Evolutionary conservation across 2,888 invertebrate genomes (phyloP).

Genomic region (Drosophila sordidapex): DNA sequence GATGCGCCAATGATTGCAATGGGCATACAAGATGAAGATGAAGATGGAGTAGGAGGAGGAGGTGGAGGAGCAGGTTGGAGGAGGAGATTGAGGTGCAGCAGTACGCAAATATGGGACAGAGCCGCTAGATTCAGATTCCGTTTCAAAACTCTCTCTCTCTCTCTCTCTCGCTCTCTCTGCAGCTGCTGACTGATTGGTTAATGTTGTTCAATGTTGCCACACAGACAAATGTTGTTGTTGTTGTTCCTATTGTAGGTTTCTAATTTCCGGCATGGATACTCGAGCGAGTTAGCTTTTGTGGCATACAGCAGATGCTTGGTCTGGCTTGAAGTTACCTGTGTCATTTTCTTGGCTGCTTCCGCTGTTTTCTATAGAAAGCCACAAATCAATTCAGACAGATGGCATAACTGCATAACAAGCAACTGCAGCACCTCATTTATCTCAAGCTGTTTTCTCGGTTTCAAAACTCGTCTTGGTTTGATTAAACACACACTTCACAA

Average conservation of each 20-base stretch:
- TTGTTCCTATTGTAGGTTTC: conserved; percentile 38
- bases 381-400: conserved; percentile 15
- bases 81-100: neutral
- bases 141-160: neutral
- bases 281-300: conserved; percentile 11
- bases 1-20: conserved; percentile 60
- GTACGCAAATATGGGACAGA: neutral
- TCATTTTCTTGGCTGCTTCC: neutral
- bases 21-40: conserved; percentile 16
- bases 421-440: neutral
- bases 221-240: neutral
- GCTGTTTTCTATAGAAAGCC: neutral
- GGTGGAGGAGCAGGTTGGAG: neutral
- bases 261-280: conserved; percentile 58
- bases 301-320: conserved; percentile 4
- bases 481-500: neutral
- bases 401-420: neutral
- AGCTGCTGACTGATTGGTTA: conserved; percentile 11
- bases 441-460: conserved; percentile 1
- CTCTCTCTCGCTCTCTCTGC: neutral
- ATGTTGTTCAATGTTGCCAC: conserved; percentile 1
- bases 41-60: neutral
- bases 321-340: conserved; percentile 4
- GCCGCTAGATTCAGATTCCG: conserved; percentile 5
- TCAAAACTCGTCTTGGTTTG: neutral